Conservation (phyloP, 2,797 vertebrate genomes). For the Triplophysa yarkandensis region DNA sequence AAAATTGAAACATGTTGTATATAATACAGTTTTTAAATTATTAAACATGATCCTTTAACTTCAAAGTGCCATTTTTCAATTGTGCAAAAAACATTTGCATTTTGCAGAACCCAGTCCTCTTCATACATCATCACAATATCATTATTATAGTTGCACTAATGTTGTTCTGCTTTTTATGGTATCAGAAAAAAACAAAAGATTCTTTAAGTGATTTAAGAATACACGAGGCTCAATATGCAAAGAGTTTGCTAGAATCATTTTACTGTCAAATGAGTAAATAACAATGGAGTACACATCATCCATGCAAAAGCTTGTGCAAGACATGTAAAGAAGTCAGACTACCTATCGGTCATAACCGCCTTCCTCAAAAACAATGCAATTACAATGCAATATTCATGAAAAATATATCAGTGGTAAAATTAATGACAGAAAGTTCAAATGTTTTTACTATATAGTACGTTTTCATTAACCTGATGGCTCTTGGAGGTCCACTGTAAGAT, state of each 20-base stretch:
- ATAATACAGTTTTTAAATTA: too few relatives aligned
- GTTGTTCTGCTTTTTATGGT: too few relatives aligned
- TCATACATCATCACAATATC: not conserved
- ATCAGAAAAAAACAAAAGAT: too few relatives aligned
- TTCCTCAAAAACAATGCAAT: too few relatives aligned
- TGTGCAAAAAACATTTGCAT: not conserved
- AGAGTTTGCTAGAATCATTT: not conserved
- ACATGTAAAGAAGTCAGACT: not conserved
- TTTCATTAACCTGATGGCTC: too few relatives aligned
- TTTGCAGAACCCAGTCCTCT: not conserved
- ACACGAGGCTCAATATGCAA: constrained; percentile 9
- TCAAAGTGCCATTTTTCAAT: too few relatives aligned
- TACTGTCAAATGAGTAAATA: constrained; percentile 31
- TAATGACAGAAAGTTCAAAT: not conserved
- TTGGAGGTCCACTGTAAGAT: too few relatives aligned
- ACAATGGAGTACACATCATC: not conserved
- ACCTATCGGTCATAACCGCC: not conserved
- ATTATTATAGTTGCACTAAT: too few relatives aligned
- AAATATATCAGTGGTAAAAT: not conserved
- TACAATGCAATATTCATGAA: too few relatives aligned
- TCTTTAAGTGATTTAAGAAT: too few relatives aligned
- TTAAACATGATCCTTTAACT: not conserved
- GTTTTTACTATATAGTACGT: too few relatives aligned
- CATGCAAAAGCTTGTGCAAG: not conserved
- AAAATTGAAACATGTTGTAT: too few relatives aligned